phyloP scores from a whole-genome alignment of 2,797 vertebrate species.

The Sebastes hubbsi region DNA sequence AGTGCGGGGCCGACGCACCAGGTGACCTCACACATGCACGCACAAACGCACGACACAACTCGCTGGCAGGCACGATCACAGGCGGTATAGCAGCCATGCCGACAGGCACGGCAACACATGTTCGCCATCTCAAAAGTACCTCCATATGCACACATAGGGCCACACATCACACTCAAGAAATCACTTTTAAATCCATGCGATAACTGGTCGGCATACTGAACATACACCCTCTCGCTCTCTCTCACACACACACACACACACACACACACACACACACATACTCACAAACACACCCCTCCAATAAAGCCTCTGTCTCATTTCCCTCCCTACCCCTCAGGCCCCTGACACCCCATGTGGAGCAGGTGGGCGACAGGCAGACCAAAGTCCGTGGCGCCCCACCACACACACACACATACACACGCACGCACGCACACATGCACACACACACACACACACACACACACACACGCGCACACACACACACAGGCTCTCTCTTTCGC shows the following conservation, averaged over 20 bases:
- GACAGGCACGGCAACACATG: conserved; percentile 41
- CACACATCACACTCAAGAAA: conserved; percentile 33
- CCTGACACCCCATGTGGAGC: conserved; percentile 63
- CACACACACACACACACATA: conserved; percentile 14
- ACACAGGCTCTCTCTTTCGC: conserved; percentile 9
- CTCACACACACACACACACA: conserved; percentile 6
- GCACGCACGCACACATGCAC: conserved; percentile 5
- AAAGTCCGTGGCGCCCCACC: conserved; percentile 46
- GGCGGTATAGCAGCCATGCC: conserved; percentile 1
- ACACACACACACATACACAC: conserved; percentile 19
- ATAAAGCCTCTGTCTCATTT: conserved; percentile 71
- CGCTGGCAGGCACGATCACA: conserved; percentile 2
- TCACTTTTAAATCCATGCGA: conserved; percentile 47
- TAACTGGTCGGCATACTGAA: conserved; percentile 61
- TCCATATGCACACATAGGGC: conserved; percentile 23
- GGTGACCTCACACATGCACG: conserved; percentile 40
- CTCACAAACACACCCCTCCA: conserved; percentile 39
- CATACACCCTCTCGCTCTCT: conserved; percentile 4
- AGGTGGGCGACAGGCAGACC: conserved; percentile 73
- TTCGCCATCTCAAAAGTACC: conserved; percentile 23
- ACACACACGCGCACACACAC: conserved; percentile 18
- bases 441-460: conserved; percentile 15
- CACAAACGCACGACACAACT: conserved; percentile 16
- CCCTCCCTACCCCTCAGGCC: conserved; percentile 41
- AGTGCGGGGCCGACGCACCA: conserved; percentile 17